Base-by-base conservation (phyloP, 1,140 invertebrate species). In the Bradysia coprophila region DNA sequence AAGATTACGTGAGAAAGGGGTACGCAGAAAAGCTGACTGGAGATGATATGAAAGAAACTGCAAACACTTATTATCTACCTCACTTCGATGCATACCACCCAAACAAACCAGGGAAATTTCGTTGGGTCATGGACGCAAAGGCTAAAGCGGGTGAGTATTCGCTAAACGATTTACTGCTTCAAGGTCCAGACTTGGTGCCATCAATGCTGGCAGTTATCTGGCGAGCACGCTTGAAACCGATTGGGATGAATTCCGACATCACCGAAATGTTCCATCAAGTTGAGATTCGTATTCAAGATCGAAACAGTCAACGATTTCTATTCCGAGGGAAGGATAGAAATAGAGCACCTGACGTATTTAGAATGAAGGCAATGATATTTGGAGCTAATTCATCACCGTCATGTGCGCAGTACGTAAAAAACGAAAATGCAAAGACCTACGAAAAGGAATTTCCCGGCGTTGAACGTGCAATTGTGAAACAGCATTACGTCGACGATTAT, bases 71-170 rank as follows among this genome's bases (percentile, higher is more conserved):
- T 45, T 56, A 55, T 38, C 21, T 56, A 5, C 53, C 53, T 13
- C 51, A 55, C 34, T 56, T 58, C 36, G 50, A 42, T 0, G 54
- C 53, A 2, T 34, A 21, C 1, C 51, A 51, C 42, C 41, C 42
- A 4, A 50, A 53, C 21, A 56, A 56, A 44, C 48, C 48, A 8
- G 41, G 36, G 2, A 54, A 49, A 38, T 13, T 53, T 8, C 24
- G 53, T 15, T 13, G 54, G 1, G 55, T 57, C 0, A 51, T 51
- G 24, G 55, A 57, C 40, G 53, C 51, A 0, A 52, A 51, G 1
- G 49, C 51, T 11, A 45, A 43, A 41, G 39, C 41, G 3, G 20
- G 39, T 1, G 24, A 18, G 6, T 38, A 31, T 18, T 42, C 19
- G 4, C 33, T 42, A 15, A 45, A 42, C 19, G 21, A 23, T 16